Percentiles rank a stretch among this genome's conserved stretches.
Conservation (phyloP, 2,797 vertebrate species). For the Sebastes elongatus region DNA sequence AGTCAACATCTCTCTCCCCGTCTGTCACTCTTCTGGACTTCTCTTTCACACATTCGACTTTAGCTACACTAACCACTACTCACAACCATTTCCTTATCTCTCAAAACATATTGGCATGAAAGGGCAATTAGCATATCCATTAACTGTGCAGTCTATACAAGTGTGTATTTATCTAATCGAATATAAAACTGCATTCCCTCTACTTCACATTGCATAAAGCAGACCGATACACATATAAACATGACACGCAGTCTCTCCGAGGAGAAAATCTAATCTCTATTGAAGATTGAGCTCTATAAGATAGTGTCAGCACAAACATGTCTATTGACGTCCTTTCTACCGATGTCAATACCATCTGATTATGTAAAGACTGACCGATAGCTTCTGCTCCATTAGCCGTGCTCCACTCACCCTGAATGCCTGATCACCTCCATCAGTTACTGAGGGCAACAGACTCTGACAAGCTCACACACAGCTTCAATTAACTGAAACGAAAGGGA, state of each 20-base stretch:
- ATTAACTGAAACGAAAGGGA: slow-evolving; percentile 25
- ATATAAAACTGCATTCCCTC: background rate
- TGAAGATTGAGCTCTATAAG: slow-evolving; percentile 53
- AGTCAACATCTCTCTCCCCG: slow-evolving; percentile 54
- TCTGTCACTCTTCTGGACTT: slow-evolving; percentile 15
- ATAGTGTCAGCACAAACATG: slow-evolving; percentile 75
- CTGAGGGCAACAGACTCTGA: slow-evolving; percentile 48
- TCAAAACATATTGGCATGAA: background rate
- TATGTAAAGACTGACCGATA: slow-evolving; percentile 66
- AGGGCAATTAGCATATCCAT: background rate
- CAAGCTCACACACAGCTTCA: slow-evolving; percentile 45
- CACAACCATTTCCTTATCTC: background rate
- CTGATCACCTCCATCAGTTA: slow-evolving; percentile 64
- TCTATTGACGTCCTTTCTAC: slow-evolving; percentile 70
- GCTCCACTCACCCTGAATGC: slow-evolving; percentile 52
- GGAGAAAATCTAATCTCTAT: slow-evolving; percentile 57
- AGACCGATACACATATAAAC: slow-evolving; percentile 10
- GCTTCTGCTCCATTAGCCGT: slow-evolving; percentile 58
- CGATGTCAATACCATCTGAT: slow-evolving; percentile 70
- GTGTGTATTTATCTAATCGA: background rate
- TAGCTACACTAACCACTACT: background rate
- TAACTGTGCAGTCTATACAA: background rate
- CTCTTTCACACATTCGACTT: slow-evolving; percentile 8
- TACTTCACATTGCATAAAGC: background rate
- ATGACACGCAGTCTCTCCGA: slow-evolving; percentile 18